phyloP scores from a whole-genome alignment of 2,113 vertebrate genomes.

The Psephotus haematonotus region DNA sequence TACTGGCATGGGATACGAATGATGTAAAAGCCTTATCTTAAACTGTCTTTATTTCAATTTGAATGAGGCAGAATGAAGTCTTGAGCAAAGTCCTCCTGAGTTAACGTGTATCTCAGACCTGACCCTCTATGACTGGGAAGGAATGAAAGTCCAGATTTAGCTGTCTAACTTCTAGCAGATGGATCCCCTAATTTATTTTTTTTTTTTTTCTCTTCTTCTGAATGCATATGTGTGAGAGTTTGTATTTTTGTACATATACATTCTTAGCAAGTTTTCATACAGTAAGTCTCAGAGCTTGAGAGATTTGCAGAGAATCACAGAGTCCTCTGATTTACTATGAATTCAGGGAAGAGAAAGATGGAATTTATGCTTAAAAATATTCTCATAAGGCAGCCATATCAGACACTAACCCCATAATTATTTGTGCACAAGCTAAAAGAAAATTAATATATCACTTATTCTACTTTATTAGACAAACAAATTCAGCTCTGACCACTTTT shows the following conservation, averaged over 20 bases:
- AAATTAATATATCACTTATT: neutral
- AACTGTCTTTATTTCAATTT: neutral
- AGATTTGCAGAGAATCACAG: neutral
- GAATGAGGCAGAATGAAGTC: neutral
- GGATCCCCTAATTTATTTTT: neutral
- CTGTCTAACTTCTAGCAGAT: neutral
- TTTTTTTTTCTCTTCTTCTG: neutral
- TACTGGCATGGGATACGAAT: neutral
- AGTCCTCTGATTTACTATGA: neutral
- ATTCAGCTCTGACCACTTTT: neutral
- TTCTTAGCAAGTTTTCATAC: neutral
- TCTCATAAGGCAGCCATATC: neutral
- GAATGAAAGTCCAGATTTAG: neutral
- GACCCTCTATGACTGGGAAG: neutral
- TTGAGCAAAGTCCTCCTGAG: neutral
- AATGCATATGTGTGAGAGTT: neutral
- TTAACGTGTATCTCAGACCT: neutral
- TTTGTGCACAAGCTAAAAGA: neutral
- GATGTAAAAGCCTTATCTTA: neutral
- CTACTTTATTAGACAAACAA: neutral
- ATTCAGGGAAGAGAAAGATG: neutral
- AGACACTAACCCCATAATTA: neutral
- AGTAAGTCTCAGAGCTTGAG: neutral
- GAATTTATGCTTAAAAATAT: neutral
- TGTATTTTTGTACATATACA: neutral